Percentiles rank a stretch among this genome's conserved stretches.
These are phyloP conservation scores for Eupithecia centaureata DNA, from an alignment of 2,888 invertebrate species.

Conservation along the genomic window DNA sequence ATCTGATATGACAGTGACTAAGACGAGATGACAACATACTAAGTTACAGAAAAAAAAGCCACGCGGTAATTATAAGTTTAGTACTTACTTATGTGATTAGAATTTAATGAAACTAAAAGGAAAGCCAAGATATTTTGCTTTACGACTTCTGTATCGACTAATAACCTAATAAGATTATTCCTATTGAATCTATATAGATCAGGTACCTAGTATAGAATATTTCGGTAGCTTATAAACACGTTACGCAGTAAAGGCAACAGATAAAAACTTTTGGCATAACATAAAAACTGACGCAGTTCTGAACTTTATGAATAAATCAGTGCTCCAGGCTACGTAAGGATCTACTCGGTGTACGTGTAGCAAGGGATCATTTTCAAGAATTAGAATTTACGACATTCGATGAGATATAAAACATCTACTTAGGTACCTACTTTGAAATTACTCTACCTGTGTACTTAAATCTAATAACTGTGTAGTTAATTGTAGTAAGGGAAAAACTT, in stretches of 20 bases:
- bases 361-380: background rate
- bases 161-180: slow-evolving; percentile 27
- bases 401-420: background rate
- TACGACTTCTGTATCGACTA: too few species aligned
- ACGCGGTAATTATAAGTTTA: too few species aligned
- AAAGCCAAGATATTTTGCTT: too few species aligned
- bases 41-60: too few species aligned
- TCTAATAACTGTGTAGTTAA: too few species aligned
- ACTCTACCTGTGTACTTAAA: background rate
- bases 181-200: background rate
- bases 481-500: background rate
- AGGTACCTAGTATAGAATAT: too few species aligned
- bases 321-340: background rate
- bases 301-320: slow-evolving; percentile 17
- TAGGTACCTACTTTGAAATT: background rate
- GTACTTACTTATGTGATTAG: too few species aligned
- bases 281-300: slow-evolving; percentile 24
- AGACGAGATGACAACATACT: too few species aligned
- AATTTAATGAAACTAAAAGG: too few species aligned
- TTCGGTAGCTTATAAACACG: slow-evolving; percentile 37
- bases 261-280: slow-evolving; percentile 34
- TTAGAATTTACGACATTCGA: background rate
- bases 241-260: slow-evolving; percentile 45
- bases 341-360: background rate
- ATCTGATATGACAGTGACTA: too few species aligned